These are phyloP conservation scores for Macrostomum lignano DNA, from an alignment of 1,140 invertebrate species.

Conservation along the genomic window DNA sequence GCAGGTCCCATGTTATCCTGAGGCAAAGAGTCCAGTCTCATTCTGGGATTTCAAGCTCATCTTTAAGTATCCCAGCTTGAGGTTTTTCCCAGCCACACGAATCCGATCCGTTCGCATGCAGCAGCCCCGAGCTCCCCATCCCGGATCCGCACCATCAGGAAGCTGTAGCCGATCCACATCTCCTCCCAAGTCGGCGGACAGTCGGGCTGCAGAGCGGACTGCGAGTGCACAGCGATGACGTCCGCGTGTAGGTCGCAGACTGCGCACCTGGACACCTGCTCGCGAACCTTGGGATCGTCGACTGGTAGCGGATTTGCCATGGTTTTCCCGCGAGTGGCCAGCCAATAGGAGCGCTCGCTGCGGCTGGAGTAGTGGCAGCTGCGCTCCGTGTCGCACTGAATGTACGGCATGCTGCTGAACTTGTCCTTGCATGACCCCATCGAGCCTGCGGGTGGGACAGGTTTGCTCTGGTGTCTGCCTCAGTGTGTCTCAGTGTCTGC, in stretches of 20 bases:
- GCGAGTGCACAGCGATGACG: slow-evolving; percentile 75
- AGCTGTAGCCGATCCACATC: slow-evolving; percentile 85
- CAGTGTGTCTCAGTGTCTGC: no score
- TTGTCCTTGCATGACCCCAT: slow-evolving; percentile 52
- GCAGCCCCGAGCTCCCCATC: no score
- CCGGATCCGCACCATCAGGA: slow-evolving; percentile 66
- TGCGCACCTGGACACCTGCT: slow-evolving; percentile 38
- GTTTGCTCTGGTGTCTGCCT: no score
- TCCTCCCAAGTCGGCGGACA: slow-evolving; percentile 66
- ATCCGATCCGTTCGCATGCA: no score
- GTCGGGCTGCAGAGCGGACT: slow-evolving; percentile 43
- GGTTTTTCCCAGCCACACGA: no score
- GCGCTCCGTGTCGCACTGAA: slow-evolving; percentile 79
- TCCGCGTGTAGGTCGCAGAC: slow-evolving; percentile 61
- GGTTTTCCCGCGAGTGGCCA: slow-evolving; percentile 68
- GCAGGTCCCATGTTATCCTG: no score
- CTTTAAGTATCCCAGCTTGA: no score
- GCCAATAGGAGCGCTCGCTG: slow-evolving; percentile 84
- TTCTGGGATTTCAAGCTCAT: no score
- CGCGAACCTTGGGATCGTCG: slow-evolving; percentile 9
- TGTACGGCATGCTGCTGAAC: slow-evolving; percentile 87
- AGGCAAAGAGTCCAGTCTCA: no score
- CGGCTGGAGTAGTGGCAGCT: slow-evolving; percentile 83
- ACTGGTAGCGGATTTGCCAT: slow-evolving; percentile 50
- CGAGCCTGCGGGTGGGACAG: no score